Percentiles rank a stretch among this genome's conserved stretches.
These are phyloP conservation scores for Eristalinus aeneus DNA, from an alignment of 2,888 invertebrate species.

Conservation along the genomic window DNA sequence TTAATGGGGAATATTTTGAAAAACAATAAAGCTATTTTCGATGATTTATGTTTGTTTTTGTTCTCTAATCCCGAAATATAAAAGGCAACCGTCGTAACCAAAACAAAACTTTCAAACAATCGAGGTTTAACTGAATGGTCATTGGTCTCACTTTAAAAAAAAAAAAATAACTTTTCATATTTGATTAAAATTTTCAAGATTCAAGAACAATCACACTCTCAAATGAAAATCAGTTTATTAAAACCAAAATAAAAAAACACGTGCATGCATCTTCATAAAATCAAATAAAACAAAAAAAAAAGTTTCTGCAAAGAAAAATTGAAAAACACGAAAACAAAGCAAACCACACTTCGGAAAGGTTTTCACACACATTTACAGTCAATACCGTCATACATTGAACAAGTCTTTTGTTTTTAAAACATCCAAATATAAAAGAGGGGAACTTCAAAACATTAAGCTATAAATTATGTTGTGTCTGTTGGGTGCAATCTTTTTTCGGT, in stretches of 20 bases:
- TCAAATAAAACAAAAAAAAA: not conserved
- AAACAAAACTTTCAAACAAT: too few species aligned
- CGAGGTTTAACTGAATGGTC: not conserved
- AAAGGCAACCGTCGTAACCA: too few species aligned
- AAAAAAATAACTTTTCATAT: too few species aligned
- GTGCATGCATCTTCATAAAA: not conserved
- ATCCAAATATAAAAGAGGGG: not conserved
- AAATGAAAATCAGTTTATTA: not conserved
- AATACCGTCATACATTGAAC: not conserved
- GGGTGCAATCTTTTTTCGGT: not conserved
- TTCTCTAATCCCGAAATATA: too few species aligned
- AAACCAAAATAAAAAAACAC: not conserved
- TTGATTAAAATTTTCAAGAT: too few species aligned
- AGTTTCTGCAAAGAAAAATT: not conserved
- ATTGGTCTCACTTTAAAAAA: too few species aligned
- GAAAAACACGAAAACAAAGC: not conserved
- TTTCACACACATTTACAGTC: not conserved
- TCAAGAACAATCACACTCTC: not conserved
- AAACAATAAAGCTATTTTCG: too few species aligned
- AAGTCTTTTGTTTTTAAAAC: not conserved
- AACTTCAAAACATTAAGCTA: not conserved
- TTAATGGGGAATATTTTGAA: too few species aligned
- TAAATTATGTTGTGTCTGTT: not conserved
- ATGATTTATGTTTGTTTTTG: too few species aligned
- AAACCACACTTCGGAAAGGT: not conserved